Percentiles rank a stretch among this genome's conserved stretches.
Conservation (phyloP, 2,113 vertebrate species). For the Tamias sibiricus region DNA sequence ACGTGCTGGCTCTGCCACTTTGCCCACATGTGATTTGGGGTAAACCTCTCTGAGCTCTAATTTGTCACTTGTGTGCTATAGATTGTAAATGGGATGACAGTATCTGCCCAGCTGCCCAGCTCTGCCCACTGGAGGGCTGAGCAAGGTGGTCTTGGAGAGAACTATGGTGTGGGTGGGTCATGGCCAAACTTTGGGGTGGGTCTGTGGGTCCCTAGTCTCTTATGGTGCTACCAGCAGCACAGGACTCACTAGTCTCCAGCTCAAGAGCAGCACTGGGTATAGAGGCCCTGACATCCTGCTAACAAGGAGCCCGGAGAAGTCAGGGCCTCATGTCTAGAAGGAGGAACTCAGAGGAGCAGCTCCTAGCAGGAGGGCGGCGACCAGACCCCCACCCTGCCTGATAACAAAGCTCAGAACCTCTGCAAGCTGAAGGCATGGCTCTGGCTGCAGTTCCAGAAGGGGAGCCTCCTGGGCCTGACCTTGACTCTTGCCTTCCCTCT, state of each 20-base stretch:
- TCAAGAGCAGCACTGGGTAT: neutral
- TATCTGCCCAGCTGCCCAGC: neutral
- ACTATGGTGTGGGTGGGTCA: too few relatives aligned
- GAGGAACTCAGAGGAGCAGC: neutral
- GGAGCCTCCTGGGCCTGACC: neutral
- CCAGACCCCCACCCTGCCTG: neutral
- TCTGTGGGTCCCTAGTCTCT: neutral
- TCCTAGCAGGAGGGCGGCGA: neutral
- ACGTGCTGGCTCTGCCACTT: neutral
- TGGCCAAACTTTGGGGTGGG: neutral
- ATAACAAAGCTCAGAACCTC: neutral
- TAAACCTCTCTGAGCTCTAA: neutral
- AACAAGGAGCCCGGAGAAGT: neutral
- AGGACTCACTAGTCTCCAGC: neutral
- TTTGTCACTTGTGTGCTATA: neutral
- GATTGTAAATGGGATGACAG: neutral
- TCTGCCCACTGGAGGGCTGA: neutral
- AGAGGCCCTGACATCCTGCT: neutral
- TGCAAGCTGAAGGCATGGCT: neutral
- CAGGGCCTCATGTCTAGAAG: neutral
- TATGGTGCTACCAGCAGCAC: neutral
- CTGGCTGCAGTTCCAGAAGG: neutral
- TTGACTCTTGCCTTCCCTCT: neutral
- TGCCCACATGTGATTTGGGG: neutral
- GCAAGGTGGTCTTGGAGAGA: neutral